Base-by-base conservation (phyloP, 2,888 invertebrate genomes). In the Cephus pygmeus region DNA sequence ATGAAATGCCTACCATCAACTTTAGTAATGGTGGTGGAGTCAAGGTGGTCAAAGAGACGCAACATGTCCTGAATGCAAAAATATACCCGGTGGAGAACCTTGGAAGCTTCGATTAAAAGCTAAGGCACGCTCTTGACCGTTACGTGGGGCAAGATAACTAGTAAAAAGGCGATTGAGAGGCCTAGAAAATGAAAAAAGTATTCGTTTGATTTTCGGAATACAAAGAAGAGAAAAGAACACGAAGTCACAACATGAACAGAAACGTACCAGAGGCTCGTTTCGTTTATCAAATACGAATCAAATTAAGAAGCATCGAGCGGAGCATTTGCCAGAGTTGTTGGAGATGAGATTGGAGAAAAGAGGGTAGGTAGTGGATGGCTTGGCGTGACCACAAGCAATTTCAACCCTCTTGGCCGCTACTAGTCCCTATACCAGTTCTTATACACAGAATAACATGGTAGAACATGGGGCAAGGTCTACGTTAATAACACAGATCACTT, bases 401-500 rank as follows among this genome's bases (percentile, higher is more conserved):
- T 86, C 82, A 81, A 83, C 81, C 81, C 81, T 75, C 79, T 79
- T 81, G 56, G 56, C 56, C 23, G 6, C 31, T 33, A 15, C 30
- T 31, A 56, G 23, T 56, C 23, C 56, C 23, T 23, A 56, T 56
- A 56, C 56, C 23, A 23, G 56, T 56, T 56, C 56, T 23, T 56
- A 56, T 15, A 56, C 23, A 56, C 82, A 82, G 80, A 86, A 87
- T 83, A 85, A 82, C 84, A 82, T 85, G 81, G 80, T 78, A 79
- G 82, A 82, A 83, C 85, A 83, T 79, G 83, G 86, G 86, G 86
- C 90, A 90, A 90, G 90, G 90, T 90, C 90, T 90, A 90, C 90
- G 90, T 90, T 90, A 90, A 90, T 89, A 88, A 87, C 87, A 85
- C 85, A 83, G 88, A 90, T 89, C 88, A 85, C 86, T 90, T 87